Conservation (phyloP, 2,888 invertebrate genomes). For the Belgica antarctica region DNA sequence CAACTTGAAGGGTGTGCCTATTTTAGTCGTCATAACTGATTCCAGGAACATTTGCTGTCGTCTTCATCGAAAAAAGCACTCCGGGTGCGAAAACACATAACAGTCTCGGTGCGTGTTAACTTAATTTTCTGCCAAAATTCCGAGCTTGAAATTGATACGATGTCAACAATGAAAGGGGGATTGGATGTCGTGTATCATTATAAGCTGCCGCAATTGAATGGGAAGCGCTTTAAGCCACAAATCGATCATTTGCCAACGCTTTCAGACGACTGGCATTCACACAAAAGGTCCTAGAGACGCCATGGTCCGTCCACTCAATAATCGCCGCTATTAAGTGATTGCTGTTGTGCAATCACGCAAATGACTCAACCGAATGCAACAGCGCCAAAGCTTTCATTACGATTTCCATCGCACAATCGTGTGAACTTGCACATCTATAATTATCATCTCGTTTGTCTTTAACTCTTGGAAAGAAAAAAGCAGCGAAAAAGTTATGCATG, state of each 20-base stretch:
- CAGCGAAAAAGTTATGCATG: too few relatives aligned
- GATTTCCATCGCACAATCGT: slow-evolving; percentile 3
- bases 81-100: background rate
- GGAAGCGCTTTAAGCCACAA: background rate
- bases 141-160: slow-evolving; percentile 7
- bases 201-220: background rate
- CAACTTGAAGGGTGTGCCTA: too few relatives aligned
- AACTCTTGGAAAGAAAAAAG: too few relatives aligned
- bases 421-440: too few relatives aligned
- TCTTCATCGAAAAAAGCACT: too few relatives aligned
- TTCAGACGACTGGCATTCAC: background rate
- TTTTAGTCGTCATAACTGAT: too few relatives aligned
- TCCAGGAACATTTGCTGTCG: too few relatives aligned
- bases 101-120: background rate
- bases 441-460: background rate
- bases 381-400: background rate
- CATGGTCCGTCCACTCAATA: too few relatives aligned
- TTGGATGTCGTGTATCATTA: background rate
- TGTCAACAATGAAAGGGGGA: background rate
- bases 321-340: too few relatives aligned
- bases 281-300: too few relatives aligned
- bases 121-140: slow-evolving; percentile 2
- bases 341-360: background rate
- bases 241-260: background rate
- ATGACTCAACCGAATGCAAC: background rate